Evolutionary conservation across 2,888 invertebrate genomes (phyloP).

Genomic region (Maniola hyperantus): DNA sequence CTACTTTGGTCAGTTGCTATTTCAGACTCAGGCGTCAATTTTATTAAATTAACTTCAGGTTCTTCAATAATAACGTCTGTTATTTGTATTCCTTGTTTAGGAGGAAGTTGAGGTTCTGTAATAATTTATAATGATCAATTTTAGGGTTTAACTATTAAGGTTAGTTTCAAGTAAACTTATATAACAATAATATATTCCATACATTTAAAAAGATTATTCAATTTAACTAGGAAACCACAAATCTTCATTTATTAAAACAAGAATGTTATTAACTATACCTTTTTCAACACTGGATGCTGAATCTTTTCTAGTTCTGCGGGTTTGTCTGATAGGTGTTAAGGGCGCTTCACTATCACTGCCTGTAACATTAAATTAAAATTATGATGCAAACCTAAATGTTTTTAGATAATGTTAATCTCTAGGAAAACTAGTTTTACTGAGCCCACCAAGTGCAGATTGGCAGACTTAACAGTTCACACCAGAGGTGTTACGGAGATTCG

Average conservation of each 20-base stretch:
- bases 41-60: conserved; percentile 49
- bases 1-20: conserved; percentile 32
- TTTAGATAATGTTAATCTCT: background rate
- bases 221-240: too few species aligned
- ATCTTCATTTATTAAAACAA: background rate
- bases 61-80: conserved; percentile 60
- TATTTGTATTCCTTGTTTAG: conserved; percentile 44
- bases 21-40: conserved; percentile 35
- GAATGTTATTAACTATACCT: conserved; percentile 50
- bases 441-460: background rate
- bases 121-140: background rate
- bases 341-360: conserved; percentile 71
- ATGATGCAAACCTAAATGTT: background rate
- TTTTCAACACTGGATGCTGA: conserved; percentile 68
- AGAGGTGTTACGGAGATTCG: too few species aligned
- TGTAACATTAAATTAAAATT: conserved; percentile 46
- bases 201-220: too few species aligned
- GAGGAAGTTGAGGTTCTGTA: conserved; percentile 46
- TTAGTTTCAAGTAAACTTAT: too few species aligned
- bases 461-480: too few species aligned
- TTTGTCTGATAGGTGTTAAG: conserved; percentile 57
- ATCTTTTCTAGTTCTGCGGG: conserved; percentile 63
- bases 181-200: too few species aligned
- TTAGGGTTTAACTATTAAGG: background rate
- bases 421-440: background rate